phyloP scores from a whole-genome alignment of 2,113 vertebrate genomes.

The Malurus elegans region DNA sequence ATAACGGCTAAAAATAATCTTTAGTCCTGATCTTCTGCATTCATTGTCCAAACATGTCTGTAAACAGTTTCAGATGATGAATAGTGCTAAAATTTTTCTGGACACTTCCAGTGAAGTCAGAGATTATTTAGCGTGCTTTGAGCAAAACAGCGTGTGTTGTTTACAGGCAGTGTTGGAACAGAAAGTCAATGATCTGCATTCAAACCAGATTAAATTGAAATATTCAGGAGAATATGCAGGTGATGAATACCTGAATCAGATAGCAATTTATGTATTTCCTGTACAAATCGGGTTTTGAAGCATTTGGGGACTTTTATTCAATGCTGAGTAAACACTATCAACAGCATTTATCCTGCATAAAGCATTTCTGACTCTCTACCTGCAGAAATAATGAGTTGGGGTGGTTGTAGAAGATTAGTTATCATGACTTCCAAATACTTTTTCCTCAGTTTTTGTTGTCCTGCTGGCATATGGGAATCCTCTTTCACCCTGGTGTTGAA shows the following conservation, averaged over 20 bases:
- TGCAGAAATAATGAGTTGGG: background rate
- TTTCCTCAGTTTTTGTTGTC: background rate
- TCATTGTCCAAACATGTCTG: background rate
- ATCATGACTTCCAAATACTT: background rate
- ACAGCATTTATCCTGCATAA: background rate
- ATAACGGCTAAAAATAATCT: background rate
- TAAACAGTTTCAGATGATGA: slow-evolving; percentile 29
- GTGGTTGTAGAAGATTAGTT: background rate
- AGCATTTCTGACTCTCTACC: background rate
- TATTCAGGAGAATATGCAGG: background rate
- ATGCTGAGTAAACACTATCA: background rate
- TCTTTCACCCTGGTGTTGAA: background rate
- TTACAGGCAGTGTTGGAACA: background rate
- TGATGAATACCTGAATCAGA: background rate
- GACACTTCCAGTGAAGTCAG: background rate
- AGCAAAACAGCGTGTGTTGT: background rate
- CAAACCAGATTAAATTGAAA: background rate
- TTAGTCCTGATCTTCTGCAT: background rate
- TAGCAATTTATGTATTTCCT: background rate
- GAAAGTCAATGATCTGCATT: background rate
- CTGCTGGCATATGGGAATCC: background rate
- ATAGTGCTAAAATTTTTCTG: background rate
- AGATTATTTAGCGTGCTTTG: background rate
- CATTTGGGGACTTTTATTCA: background rate
- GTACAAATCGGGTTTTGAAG: background rate